A percentile compares a stretch with the other conserved stretches of the same genome.
Evolutionary conservation across 2,888 invertebrate species (phyloP).

Genomic region (Stramonita haemastoma): DNA sequence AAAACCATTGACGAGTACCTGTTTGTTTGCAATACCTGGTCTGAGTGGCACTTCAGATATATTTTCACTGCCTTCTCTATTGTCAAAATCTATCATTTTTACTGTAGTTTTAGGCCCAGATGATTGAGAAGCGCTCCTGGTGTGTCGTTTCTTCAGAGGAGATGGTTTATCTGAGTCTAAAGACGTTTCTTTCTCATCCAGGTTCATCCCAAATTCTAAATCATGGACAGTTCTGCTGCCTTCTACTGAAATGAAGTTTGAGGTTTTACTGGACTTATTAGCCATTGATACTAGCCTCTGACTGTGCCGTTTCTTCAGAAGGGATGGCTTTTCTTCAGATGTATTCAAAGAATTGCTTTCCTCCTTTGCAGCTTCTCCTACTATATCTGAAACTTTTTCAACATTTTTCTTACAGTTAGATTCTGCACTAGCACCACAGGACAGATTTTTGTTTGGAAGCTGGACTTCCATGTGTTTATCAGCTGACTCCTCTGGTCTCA

Average conservation of each 20-base stretch:
- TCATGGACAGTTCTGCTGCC: not conserved
- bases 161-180: not conserved
- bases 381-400: not conserved
- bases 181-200: not conserved
- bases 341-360: not conserved
- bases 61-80: not conserved
- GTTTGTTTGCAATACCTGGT: not conserved
- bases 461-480: not conserved
- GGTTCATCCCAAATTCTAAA: not conserved
- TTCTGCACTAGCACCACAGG: not conserved
- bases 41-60: not conserved
- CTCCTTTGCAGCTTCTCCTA: not conserved
- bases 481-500: not conserved
- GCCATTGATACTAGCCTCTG: slow-evolving; percentile 5
- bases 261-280: not conserved
- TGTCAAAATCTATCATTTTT: not conserved
- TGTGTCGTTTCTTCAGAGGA: not conserved
- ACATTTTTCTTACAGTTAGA: not conserved
- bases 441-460: not conserved
- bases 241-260: not conserved
- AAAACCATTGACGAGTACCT: slow-evolving; percentile 28
- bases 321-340: not conserved
- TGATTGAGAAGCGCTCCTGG: not conserved
- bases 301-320: slow-evolving; percentile 27
- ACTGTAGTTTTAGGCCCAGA: not conserved